These are phyloP conservation scores for Hypanus sabinus DNA, from an alignment of 2,113 vertebrate species.

Conservation along the genomic window DNA sequence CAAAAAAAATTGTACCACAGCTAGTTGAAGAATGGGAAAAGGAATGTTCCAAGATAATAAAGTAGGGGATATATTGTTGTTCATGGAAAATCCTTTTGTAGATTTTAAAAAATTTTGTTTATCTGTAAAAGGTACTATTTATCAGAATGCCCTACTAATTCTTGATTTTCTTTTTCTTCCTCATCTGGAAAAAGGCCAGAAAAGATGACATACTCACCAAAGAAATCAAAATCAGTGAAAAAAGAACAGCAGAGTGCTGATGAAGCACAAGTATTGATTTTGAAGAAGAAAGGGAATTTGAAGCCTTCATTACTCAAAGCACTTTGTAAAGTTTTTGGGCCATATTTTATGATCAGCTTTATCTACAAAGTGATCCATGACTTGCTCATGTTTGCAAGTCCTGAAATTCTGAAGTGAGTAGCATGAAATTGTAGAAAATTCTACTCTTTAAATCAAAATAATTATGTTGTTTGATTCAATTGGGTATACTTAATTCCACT, in stretches of 20 bases:
- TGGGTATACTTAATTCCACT: neutral
- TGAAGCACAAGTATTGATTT: constrained; percentile 76
- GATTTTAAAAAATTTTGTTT: neutral
- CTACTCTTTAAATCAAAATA: neutral
- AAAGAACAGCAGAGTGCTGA: constrained; percentile 49
- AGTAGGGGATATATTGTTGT: constrained; percentile 54
- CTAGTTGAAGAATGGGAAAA: constrained; percentile 73
- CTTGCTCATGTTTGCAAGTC: constrained; percentile 86
- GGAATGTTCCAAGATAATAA: constrained; percentile 73
- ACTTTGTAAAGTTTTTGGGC: constrained; percentile 82
- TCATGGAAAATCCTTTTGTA: neutral
- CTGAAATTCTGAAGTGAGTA: constrained; percentile 77
- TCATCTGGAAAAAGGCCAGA: constrained; percentile 39
- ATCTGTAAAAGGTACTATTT: neutral
- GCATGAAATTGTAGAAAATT: neutral
- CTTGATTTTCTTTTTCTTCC: neutral
- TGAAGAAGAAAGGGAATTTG: constrained; percentile 54
- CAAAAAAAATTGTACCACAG: constrained; percentile 70
- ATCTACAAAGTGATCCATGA: constrained; percentile 86
- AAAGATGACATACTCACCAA: constrained; percentile 60
- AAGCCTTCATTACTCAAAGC: constrained; percentile 79
- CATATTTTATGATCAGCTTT: constrained; percentile 87
- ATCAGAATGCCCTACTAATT: neutral
- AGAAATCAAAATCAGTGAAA: constrained; percentile 44
- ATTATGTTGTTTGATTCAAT: neutral